phyloP scores from a whole-genome alignment of 2,888 invertebrate species.

The Encarsia formosa region DNA sequence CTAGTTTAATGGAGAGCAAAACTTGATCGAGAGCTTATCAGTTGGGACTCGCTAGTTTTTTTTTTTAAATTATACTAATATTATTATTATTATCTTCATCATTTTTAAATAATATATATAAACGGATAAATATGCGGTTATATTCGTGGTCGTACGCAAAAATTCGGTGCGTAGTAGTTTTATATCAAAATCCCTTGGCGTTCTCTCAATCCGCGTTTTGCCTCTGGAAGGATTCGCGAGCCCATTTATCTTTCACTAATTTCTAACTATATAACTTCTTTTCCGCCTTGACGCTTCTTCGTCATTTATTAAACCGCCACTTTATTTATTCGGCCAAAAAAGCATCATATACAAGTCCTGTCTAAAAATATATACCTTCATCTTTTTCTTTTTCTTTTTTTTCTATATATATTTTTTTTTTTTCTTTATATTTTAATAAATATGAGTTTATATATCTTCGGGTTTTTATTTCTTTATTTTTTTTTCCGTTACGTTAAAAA shows the following conservation, averaged over 20 bases:
- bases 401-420: no score
- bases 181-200: slow-evolving; percentile 25
- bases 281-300: slow-evolving; percentile 20
- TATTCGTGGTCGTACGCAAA: slow-evolving; percentile 20
- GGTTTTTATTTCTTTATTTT: slow-evolving; percentile 2
- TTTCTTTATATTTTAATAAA: no score
- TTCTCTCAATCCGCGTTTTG: slow-evolving; percentile 29
- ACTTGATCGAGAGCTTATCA: slow-evolving; percentile 26
- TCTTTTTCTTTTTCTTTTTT: no score
- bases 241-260: slow-evolving; percentile 7
- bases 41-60: slow-evolving; percentile 14
- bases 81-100: not conserved
- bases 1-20: slow-evolving; percentile 27
- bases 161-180: slow-evolving; percentile 27
- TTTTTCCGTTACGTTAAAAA: slow-evolving; percentile 26
- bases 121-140: no score
- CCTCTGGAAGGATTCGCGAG: slow-evolving; percentile 28
- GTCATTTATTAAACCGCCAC: slow-evolving; percentile 29
- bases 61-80: not conserved
- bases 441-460: slow-evolving; percentile 27
- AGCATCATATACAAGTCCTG: slow-evolving; percentile 40
- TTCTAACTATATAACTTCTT: slow-evolving; percentile 10
- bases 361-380: slow-evolving; percentile 42
- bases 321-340: slow-evolving; percentile 32
- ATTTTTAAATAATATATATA: not conserved